Percentiles rank a stretch among this genome's conserved stretches.
Conservation (phyloP, 53 echinoderm and acorn worm species). For the Crossaster papposus region DNA sequence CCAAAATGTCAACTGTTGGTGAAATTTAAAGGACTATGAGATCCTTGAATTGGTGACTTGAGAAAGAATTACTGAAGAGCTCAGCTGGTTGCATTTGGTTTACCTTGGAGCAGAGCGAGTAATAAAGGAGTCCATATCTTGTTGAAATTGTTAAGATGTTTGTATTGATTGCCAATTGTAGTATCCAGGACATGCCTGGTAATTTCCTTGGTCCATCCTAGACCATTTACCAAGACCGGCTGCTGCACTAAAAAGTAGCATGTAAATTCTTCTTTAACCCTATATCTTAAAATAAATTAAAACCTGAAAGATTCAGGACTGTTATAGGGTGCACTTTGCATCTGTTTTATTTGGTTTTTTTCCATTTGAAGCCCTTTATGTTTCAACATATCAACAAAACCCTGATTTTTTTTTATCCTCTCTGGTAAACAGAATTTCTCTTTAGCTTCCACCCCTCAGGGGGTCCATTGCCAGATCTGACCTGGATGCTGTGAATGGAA, state of each 20-base stretch:
- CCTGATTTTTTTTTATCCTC: background rate
- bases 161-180: background rate
- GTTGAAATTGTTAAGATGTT: background rate
- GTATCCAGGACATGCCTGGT: background rate
- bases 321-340: too few species aligned
- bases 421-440: background rate
- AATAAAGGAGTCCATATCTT: background rate
- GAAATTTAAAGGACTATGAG: background rate
- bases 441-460: background rate
- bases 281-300: too few species aligned
- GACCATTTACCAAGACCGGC: too few species aligned
- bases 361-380: background rate
- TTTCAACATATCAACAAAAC: background rate
- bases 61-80: background rate
- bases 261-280: too few species aligned
- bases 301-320: too few species aligned
- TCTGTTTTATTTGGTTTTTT: too few species aligned
- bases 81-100: background rate
- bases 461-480: constrained; percentile 34
- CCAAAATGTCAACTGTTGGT: constrained; percentile 1
- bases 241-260: too few species aligned
- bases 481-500: constrained; percentile 48
- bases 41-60: background rate
- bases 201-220: background rate
- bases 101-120: background rate